A percentile compares a stretch with the other conserved stretches of the same genome.
phyloP scores from a whole-genome alignment of 1,140 invertebrate species.

The Homalodisca vitripennis region DNA sequence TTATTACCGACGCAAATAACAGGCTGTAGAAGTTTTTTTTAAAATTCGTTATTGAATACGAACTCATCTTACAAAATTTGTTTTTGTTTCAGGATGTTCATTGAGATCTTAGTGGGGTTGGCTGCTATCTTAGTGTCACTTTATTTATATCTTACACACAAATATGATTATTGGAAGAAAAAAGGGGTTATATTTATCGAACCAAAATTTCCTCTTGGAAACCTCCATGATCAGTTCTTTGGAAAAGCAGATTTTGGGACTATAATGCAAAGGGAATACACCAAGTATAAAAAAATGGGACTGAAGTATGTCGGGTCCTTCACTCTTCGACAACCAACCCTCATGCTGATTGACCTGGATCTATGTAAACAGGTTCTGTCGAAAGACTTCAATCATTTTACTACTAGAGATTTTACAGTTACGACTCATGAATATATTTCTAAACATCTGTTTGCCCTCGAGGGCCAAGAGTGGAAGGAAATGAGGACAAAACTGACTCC shows the following conservation, averaged over 20 bases:
- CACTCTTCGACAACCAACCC: conserved; percentile 3
- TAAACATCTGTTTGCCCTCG: conserved; percentile 52
- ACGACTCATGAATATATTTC: conserved; percentile 52
- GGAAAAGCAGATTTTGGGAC: neutral
- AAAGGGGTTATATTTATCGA: conserved; percentile 5
- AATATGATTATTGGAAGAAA: conserved; percentile 24
- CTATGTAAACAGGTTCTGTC: conserved; percentile 52
- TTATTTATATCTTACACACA: conserved; percentile 7
- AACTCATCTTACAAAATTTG: too few relatives aligned
- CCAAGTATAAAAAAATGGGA: neutral
- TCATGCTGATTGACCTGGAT: conserved; percentile 43
- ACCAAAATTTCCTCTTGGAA: conserved; percentile 13
- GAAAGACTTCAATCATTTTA: conserved; percentile 56
- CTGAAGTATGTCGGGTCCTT: conserved; percentile 16
- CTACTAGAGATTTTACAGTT: conserved; percentile 50
- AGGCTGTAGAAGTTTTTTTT: too few relatives aligned
- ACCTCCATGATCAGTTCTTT: neutral
- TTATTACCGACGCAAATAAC: too few relatives aligned
- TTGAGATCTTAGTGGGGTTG: neutral
- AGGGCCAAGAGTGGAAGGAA: conserved; percentile 57
- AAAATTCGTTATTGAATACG: too few relatives aligned
- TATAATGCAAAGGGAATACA: neutral
- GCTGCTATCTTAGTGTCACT: neutral
- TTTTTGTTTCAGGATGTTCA: neutral
- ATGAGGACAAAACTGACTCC: conserved; percentile 58